Base-by-base conservation (phyloP, 2,113 vertebrate genomes). In the human (Homo sapiens) region DNA sequence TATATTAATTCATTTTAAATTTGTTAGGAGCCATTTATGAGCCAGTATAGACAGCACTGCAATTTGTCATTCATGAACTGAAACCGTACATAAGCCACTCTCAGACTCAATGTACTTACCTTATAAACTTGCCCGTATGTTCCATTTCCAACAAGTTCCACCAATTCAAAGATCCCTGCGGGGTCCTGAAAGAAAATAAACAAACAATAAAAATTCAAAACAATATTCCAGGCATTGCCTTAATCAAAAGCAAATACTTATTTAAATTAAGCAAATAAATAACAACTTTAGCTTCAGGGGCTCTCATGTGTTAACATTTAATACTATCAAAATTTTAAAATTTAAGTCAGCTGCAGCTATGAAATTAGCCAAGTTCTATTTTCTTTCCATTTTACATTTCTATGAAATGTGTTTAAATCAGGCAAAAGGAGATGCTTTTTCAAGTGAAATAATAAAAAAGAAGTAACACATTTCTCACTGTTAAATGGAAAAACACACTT, bases 121-220 rank as follows among this genome's bases (percentile, higher is more conserved):
- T 99, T 99, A 98, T 99, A 99, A 55, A 99, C 99, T 98, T 99
- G 99, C 55, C 99, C 99, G 0, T 99, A 99, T 27, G 99, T 99
- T 81, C 99, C 99, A 98, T 99, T 99, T 98, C 99, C 99, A 98
- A 99, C 99, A 97, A 99, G 99, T 98, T 99, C 99, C 57, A 99
- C 99, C 98, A 99, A 98, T 98, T 99, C 99, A 96, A 99, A 99
- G 98, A 99, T 99, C 86, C 99, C 99, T 87, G 99, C 99, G 90
- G 99, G 99, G 98, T 99, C 99, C 99, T 99, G 98, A 73, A 80
- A 98, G 48, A 97, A 78, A 81, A 98, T n/a, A 97, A 97, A 98
- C 70, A 94, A 50, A 68, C 64, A 96, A 97, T 3, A 76, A 94
- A 96, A 84, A 70, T 9, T 94, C 66, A 91, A 93, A 89, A 40